These are phyloP conservation scores for Sminthopsis crassicaudata DNA, from an alignment of 2,113 vertebrate species.

Conservation along the genomic window DNA sequence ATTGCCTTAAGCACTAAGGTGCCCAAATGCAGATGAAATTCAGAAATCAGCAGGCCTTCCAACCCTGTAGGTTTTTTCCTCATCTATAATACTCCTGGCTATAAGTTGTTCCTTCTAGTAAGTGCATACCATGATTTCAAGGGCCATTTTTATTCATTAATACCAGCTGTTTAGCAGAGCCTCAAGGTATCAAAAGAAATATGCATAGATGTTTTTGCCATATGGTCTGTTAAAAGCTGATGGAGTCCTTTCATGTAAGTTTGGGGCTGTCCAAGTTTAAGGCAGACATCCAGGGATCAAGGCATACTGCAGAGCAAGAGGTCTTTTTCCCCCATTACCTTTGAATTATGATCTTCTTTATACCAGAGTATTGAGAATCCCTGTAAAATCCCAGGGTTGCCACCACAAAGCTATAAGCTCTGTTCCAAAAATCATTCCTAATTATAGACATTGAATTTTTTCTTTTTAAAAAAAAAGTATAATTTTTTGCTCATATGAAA, in stretches of 20 bases:
- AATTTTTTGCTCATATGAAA: conserved; percentile 41
- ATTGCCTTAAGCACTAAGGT: conserved; percentile 78
- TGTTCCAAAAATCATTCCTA: conserved; percentile 28
- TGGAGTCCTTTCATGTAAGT: conserved; percentile 79
- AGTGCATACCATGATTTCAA: conserved; percentile 79
- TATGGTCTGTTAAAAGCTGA: conserved; percentile 79
- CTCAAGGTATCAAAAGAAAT: conserved; percentile 83
- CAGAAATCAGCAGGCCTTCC: conserved; percentile 73
- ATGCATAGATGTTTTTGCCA: conserved; percentile 78
- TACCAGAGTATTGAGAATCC: not conserved
- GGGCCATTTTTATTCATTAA: conserved; percentile 83
- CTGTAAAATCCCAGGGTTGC: conserved; percentile 30
- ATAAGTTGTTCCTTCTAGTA: conserved; percentile 80
- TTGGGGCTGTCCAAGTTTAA: conserved; percentile 60
- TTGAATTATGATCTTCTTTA: conserved; percentile 11
- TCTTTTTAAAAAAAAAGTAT: accelerated
- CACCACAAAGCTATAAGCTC: not conserved
- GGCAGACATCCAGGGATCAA: not conserved
- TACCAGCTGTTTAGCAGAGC: conserved; percentile 83
- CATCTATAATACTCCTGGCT: conserved; percentile 77
- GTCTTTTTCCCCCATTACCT: conserved; percentile 2
- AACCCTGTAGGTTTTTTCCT: conserved; percentile 72
- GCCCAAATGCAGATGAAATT: conserved; percentile 73
- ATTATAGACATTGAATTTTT: not conserved
- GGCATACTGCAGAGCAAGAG: conserved; percentile 10